Percentiles rank a stretch among this genome's conserved stretches.
Evolutionary conservation across 2,888 invertebrate genomes (phyloP).

Genomic region (Prionchulus punctatus): DNA sequence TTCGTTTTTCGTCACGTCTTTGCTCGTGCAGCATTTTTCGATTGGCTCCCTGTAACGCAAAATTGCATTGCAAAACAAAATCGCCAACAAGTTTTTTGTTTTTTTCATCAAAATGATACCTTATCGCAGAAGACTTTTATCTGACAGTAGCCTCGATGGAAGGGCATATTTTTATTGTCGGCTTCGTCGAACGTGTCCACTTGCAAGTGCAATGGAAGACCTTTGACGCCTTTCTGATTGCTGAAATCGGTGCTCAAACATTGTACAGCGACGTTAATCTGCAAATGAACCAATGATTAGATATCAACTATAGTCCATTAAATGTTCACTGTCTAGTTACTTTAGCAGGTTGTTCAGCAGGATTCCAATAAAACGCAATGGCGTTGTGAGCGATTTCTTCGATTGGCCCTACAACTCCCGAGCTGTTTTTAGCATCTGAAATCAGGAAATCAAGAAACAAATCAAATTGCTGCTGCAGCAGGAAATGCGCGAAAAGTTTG

Average conservation of each 20-base stretch:
- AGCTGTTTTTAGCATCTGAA: constrained; percentile 92
- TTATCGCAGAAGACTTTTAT: constrained; percentile 99
- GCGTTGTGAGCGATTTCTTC: constrained; percentile 96
- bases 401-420: constrained; percentile 82
- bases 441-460: constrained; percentile 2
- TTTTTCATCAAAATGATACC: constrained; percentile 42
- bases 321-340: neutral
- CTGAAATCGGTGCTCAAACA: constrained; percentile 98
- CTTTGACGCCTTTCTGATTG: constrained; percentile 99
- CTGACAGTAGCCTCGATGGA: constrained; percentile 94
- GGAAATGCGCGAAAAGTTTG: neutral
- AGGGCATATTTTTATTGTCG: constrained; percentile 50
- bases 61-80: neutral
- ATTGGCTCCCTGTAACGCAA: constrained; percentile 26
- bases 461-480: neutral
- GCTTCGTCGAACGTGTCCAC: constrained; percentile 97
- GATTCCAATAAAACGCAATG: constrained; percentile 97
- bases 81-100: neutral
- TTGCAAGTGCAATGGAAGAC: constrained; percentile 88
- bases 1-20: constrained; percentile 28
- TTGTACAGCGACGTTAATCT: constrained; percentile 96
- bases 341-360: constrained; percentile 54
- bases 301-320: neutral
- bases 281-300: constrained; percentile 35
- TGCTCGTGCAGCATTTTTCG: constrained; percentile 32